A percentile compares a stretch with the other conserved stretches of the same genome.
phyloP scores from a whole-genome alignment of 2,888 invertebrate genomes.

The Callimorpha dominula region DNA sequence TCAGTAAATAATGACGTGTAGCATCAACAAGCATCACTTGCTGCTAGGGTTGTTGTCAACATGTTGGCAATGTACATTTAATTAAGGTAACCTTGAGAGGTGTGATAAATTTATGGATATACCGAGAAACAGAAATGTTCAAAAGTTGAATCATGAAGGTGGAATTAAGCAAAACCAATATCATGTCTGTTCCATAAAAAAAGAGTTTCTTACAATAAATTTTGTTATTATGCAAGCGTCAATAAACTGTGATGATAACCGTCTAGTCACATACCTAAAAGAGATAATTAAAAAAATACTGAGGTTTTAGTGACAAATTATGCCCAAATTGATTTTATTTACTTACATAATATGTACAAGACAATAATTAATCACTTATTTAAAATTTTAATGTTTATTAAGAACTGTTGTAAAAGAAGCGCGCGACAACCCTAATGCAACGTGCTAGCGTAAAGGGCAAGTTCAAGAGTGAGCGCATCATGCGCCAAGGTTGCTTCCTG shows the following conservation, averaged over 20 bases:
- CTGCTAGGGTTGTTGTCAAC: conserved; percentile 28
- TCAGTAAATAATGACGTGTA: conserved; percentile 38
- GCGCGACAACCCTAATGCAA: conserved; percentile 46
- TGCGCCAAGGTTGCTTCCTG: conserved; percentile 80
- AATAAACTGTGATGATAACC: no score
- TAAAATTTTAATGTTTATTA: not conserved
- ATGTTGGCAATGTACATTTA: not conserved
- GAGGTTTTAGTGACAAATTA: not conserved
- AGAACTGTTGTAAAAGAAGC: not conserved
- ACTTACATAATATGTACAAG: not conserved
- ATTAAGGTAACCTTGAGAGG: not conserved
- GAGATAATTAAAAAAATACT: not conserved
- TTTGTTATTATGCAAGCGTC: no score
- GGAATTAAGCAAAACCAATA: no score
- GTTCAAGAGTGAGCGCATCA: conserved; percentile 78
- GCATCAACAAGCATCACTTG: conserved; percentile 20
- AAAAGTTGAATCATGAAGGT: no score
- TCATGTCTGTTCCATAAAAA: no score
- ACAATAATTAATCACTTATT: not conserved
- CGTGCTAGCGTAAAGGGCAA: conserved; percentile 70
- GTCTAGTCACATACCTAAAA: not conserved
- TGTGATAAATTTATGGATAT: no score
- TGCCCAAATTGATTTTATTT: not conserved
- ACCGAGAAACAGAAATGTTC: no score
- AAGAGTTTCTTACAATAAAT: no score